A percentile compares a stretch with the other conserved stretches of the same genome.
phyloP scores from a whole-genome alignment of 2,888 invertebrate species.

The Laspeyria flexula region DNA sequence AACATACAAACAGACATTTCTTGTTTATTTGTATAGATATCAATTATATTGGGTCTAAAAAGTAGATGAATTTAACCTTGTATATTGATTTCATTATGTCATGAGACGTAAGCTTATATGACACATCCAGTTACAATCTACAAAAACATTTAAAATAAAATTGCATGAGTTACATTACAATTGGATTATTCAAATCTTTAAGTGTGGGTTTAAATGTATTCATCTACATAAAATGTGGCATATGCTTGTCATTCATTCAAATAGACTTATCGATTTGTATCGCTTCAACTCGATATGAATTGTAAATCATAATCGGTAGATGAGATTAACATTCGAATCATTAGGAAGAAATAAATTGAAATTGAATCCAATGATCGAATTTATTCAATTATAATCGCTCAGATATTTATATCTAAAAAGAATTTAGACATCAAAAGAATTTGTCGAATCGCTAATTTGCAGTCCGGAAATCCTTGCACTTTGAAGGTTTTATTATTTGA shows the following conservation, averaged over 20 bases:
- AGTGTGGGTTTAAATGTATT: constrained; percentile 54
- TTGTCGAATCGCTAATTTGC: constrained; percentile 19
- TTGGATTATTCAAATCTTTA: constrained; percentile 73
- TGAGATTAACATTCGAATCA: constrained; percentile 29
- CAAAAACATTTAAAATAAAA: constrained; percentile 13
- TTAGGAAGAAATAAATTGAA: constrained; percentile 15
- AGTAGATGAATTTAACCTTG: too few relatives aligned
- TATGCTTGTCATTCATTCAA: constrained; percentile 4
- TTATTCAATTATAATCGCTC: constrained; percentile 31
- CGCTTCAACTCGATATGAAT: constrained; percentile 24
- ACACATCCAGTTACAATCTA: constrained; percentile 25
- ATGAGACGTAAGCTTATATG: too few relatives aligned
- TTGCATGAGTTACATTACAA: constrained; percentile 60
- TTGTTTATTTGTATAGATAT: too few relatives aligned
- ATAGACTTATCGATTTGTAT: constrained; percentile 24
- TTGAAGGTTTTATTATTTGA: constrained; percentile 12
- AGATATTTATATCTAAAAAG: not conserved
- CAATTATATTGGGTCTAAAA: too few relatives aligned
- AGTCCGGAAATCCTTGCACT: constrained; percentile 26
- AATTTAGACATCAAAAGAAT: constrained; percentile 5
- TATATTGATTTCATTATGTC: too few relatives aligned
- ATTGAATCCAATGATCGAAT: constrained; percentile 12
- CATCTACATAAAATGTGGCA: constrained; percentile 24
- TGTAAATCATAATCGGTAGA: constrained; percentile 20
- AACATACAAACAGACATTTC: too few relatives aligned